These are phyloP conservation scores for Drosophila bocqueti DNA, from an alignment of 1,140 invertebrate species.

Conservation along the genomic window DNA sequence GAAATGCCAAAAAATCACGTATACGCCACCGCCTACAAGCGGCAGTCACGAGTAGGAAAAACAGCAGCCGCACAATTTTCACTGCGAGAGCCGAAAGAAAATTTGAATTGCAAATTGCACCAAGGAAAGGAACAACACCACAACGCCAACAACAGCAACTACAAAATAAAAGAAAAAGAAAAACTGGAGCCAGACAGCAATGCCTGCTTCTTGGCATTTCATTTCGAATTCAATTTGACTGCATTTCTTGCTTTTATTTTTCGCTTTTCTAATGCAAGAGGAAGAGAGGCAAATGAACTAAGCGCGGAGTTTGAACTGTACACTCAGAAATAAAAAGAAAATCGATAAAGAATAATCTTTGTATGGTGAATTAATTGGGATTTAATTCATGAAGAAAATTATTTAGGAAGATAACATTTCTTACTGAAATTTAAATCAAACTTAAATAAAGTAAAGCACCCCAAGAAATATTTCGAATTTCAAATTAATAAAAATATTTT, in stretches of 20 bases:
- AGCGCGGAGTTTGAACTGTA: slow-evolving; percentile 78
- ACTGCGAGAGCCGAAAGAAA: slow-evolving; percentile 61
- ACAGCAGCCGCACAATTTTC: slow-evolving; percentile 70
- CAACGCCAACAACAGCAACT: slow-evolving; percentile 4
- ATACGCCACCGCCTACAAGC: slow-evolving; percentile 69
- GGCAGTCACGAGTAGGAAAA: slow-evolving; percentile 63
- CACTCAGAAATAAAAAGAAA: neutral
- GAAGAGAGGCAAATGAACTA: slow-evolving; percentile 80
- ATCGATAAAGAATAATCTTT: too few species aligned
- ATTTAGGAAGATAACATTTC: neutral
- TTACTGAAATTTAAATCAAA: neutral
- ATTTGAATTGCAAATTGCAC: slow-evolving; percentile 76
- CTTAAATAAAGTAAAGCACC: neutral
- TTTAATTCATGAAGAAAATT: neutral
- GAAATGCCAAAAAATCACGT: slow-evolving; percentile 79
- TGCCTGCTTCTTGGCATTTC: slow-evolving; percentile 76
- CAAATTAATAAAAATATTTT: neutral
- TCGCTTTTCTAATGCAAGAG: slow-evolving; percentile 71
- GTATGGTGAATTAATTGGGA: neutral
- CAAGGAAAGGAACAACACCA: slow-evolving; percentile 15
- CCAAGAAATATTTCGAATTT: neutral
- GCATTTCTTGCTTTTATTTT: slow-evolving; percentile 50
- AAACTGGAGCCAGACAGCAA: slow-evolving; percentile 65
- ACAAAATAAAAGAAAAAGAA: slow-evolving; percentile 27
- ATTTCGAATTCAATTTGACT: slow-evolving; percentile 74